Base-by-base conservation (phyloP, 1,140 invertebrate species). In the Monomorium pharaonis region DNA sequence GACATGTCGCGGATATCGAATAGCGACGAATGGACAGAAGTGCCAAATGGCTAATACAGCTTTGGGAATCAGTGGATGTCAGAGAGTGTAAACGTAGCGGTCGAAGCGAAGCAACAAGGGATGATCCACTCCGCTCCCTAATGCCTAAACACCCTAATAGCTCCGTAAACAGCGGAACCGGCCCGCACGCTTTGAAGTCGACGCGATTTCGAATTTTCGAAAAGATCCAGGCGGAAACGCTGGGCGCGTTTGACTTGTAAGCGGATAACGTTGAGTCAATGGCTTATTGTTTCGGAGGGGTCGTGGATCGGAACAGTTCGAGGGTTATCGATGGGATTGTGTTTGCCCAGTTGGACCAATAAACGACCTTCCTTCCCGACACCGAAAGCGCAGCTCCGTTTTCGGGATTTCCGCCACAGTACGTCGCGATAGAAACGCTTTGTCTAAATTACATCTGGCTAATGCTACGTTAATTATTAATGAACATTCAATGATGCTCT, bases 241-340 rank as follows among this genome's bases (percentile, higher is more conserved):
- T 76, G 78, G 33, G 54, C 37, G 58, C 87, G 93, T 95, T 95
- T 95, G 90, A 91, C 93, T 95, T 95, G 95, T 95, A 95, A 95
- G 92, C 91, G 94, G 95, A 95, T 95, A 95, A 95, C 91, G 90
- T 93, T 95, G 93, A 92, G 93, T 93, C 92, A 94, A 94, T 92
- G 94, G 94, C 93, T 95, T 94, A 94, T 92, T 92, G 92, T 93
- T 94, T 93, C 92, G 92, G 89, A 88, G 89, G 88, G 92, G 77
- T 86, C 75, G 63, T 84, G 72, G 83, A 90, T 91, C 84, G 85
- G 81, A 89, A 80, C 81, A 87, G 86, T 78, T 90, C 80, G 67
- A 88, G 85, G 86, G 87, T 91, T 93, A 92, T 91, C 91, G 88
- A 90, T 89, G 89, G 90, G 84, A 86, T 84, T 76, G 81, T 95